Conservation (phyloP, 2,888 invertebrate genomes). For the Elmis aenea region DNA sequence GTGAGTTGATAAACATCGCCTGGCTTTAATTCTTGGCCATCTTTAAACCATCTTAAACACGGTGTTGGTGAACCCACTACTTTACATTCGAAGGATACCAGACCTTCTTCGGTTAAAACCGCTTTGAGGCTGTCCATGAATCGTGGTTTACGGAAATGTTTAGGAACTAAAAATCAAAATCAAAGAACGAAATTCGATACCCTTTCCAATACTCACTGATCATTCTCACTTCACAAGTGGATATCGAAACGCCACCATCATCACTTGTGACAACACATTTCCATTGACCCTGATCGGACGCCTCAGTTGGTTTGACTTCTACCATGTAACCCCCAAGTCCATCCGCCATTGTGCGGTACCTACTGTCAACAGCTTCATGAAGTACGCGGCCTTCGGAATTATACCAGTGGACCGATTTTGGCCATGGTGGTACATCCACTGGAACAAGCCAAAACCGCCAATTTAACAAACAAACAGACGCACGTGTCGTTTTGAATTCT, state of each 20-base stretch:
- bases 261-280: conserved; percentile 79
- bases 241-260: conserved; percentile 70
- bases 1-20: conserved; percentile 90
- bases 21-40: conserved; percentile 85
- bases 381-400: conserved; percentile 78
- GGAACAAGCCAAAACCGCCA: conserved; percentile 1
- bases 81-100: conserved; percentile 90
- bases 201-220: conserved; percentile 57
- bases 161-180: conserved; percentile 60
- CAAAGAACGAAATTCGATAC: not conserved
- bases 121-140: conserved; percentile 89
- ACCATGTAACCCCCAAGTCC: conserved; percentile 78
- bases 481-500: conserved; percentile 1
- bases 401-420: conserved; percentile 76
- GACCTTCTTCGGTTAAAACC: conserved; percentile 82
- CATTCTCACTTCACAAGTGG: conserved; percentile 70
- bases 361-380: conserved; percentile 48
- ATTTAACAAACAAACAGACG: conserved; percentile 1
- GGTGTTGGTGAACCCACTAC: conserved; percentile 91
- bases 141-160: conserved; percentile 82
- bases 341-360: conserved; percentile 73
- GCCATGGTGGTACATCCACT: conserved; percentile 72
- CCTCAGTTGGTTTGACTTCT: conserved; percentile 69
- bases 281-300: conserved; percentile 83
- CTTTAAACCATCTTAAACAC: conserved; percentile 84